Percentiles rank a stretch among this genome's conserved stretches.
phyloP scores from a whole-genome alignment of 64 coral and sea anemone species.

The Catalaphyllia jardinei region DNA sequence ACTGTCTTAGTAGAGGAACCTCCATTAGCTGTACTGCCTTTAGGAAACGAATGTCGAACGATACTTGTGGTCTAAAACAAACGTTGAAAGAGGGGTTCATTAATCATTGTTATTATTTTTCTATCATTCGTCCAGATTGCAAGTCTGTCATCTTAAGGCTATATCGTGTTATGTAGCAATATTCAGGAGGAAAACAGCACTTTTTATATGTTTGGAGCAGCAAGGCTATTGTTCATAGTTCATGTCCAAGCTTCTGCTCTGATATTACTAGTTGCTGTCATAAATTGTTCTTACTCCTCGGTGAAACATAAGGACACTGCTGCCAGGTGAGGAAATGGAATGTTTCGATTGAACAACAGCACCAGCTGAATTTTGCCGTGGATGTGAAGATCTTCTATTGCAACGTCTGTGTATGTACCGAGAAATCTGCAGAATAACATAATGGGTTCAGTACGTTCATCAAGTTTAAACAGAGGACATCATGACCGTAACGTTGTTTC shows the following conservation, averaged over 20 bases:
- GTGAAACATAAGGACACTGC: slow-evolving; percentile 61
- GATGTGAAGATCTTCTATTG: slow-evolving; percentile 75
- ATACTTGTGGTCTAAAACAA: slow-evolving; percentile 57
- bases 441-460: background rate
- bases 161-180: too few species aligned
- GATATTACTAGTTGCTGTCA: background rate
- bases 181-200: too few species aligned
- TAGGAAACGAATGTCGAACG: slow-evolving; percentile 69
- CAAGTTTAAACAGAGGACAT: background rate
- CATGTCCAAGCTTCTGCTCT: too few species aligned
- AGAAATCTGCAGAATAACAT: slow-evolving; percentile 42
- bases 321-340: slow-evolving; percentile 79
- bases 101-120: background rate
- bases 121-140: background rate
- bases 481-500: too few species aligned
- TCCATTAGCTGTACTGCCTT: slow-evolving; percentile 80
- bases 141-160: too few species aligned
- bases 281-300: slow-evolving; percentile 64
- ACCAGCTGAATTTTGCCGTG: slow-evolving; percentile 64
- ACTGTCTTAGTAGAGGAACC: slow-evolving; percentile 63
- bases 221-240: too few species aligned
- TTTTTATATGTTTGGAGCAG: too few species aligned
- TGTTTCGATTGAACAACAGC: slow-evolving; percentile 65
- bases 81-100: background rate
- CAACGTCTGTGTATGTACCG: slow-evolving; percentile 60